Percentiles rank a stretch among this genome's conserved stretches.
phyloP scores from a whole-genome alignment of 2,797 vertebrate genomes.

The Poliocrania exsul region DNA sequence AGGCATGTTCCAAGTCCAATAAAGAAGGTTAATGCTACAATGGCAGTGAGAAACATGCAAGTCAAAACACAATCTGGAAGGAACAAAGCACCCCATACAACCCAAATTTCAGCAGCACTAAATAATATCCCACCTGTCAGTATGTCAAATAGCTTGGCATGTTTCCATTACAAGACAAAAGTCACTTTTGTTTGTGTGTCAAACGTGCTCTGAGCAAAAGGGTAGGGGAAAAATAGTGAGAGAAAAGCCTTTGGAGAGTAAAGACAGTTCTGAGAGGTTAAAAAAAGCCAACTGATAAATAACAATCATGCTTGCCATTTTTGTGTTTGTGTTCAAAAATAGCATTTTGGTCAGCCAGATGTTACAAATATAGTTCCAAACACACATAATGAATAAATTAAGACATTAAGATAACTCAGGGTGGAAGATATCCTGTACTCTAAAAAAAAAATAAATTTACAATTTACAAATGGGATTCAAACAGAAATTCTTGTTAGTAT shows the following conservation, averaged over 20 bases:
- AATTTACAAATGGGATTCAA: slow-evolving; percentile 39
- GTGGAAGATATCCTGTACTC: slow-evolving; percentile 51
- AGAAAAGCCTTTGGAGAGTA: slow-evolving; percentile 48
- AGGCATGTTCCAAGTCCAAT: slow-evolving; percentile 83
- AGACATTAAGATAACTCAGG: slow-evolving; percentile 45
- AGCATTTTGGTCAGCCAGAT: slow-evolving; percentile 55
- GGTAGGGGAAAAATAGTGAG: neutral
- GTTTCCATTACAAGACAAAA: slow-evolving; percentile 77
- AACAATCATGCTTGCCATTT: slow-evolving; percentile 42
- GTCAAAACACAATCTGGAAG: slow-evolving; percentile 84
- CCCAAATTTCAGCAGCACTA: slow-evolving; percentile 72
- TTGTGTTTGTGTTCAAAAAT: slow-evolving; percentile 46
- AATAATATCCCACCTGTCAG: slow-evolving; percentile 78
- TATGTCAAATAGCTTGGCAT: slow-evolving; percentile 75
- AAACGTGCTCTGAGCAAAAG: slow-evolving; percentile 67
- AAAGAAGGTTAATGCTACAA: slow-evolving; percentile 79
- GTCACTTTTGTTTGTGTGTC: slow-evolving; percentile 77
- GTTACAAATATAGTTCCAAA: slow-evolving; percentile 58
- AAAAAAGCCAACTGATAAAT: slow-evolving; percentile 58
- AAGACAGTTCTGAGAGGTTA: slow-evolving; percentile 40
- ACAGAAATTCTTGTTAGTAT: neutral
- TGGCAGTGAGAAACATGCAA: slow-evolving; percentile 81
- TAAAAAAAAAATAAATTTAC: too few relatives aligned
- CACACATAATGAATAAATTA: slow-evolving; percentile 34
- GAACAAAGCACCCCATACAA: slow-evolving; percentile 79